These are phyloP conservation scores for Byasa hedistus DNA, from an alignment of 2,888 invertebrate genomes.

Conservation along the genomic window DNA sequence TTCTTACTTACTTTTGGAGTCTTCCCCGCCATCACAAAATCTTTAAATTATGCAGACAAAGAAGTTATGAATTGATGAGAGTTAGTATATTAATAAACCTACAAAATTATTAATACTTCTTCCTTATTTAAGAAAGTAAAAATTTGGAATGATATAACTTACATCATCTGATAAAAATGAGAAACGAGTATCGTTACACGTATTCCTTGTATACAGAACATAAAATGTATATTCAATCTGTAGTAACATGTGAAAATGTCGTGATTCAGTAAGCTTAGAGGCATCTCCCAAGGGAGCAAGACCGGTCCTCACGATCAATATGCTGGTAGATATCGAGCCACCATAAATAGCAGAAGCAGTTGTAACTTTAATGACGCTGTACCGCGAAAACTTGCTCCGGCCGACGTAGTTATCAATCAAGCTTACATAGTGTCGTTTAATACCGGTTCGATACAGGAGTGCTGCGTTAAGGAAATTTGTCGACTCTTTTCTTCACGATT, in stretches of 20 bases:
- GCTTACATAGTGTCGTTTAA: slow-evolving; percentile 50
- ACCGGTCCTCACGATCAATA: slow-evolving; percentile 68
- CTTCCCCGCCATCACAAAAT: background rate
- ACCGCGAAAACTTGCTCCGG: slow-evolving; percentile 57
- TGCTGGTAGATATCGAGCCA: slow-evolving; percentile 60
- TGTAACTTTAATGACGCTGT: slow-evolving; percentile 62
- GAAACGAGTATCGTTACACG: background rate
- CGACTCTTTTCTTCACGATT: background rate
- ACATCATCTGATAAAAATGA: background rate
- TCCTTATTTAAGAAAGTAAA: background rate
- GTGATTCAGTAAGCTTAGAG: slow-evolving; percentile 39
- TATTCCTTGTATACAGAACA: background rate
- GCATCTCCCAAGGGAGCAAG: slow-evolving; percentile 35
- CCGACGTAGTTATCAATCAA: slow-evolving; percentile 67
- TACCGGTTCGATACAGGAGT: slow-evolving; percentile 43
- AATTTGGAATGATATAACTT: background rate
- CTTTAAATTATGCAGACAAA: no score
- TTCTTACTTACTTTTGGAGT: background rate
- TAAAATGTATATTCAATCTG: background rate
- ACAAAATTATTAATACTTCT: background rate
- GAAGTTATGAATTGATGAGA: no score
- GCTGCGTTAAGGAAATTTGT: background rate
- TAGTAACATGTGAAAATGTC: slow-evolving; percentile 36
- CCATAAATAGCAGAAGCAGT: slow-evolving; percentile 69
- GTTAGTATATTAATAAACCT: background rate